These are phyloP conservation scores for Ascaphus truei DNA, from an alignment of 2,113 vertebrate species.

Conservation along the genomic window DNA sequence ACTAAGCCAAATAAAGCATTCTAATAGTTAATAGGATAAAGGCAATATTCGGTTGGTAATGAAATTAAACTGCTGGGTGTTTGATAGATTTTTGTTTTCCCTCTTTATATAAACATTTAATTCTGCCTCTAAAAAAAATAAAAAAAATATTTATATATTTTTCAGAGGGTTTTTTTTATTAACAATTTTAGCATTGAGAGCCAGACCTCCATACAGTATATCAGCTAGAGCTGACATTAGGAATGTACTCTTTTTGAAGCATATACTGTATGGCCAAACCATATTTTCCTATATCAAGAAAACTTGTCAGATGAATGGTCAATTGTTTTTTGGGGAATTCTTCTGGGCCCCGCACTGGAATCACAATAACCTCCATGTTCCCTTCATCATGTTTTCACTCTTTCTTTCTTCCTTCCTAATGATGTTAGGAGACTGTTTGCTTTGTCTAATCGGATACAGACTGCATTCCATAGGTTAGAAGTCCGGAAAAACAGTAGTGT, in stretches of 20 bases:
- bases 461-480: constrained; percentile 29
- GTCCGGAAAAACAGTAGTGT: constrained; percentile 26
- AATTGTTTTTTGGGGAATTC: constrained; percentile 19
- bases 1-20: no score
- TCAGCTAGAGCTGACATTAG: background rate
- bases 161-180: no score
- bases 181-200: no score
- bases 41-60: no score
- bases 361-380: constrained; percentile 10
- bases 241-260: background rate
- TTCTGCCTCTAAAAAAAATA: no score
- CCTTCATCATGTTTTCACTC: constrained; percentile 11
- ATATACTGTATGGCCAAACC: background rate
- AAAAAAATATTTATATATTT: no score
- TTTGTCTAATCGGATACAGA: constrained; percentile 36
- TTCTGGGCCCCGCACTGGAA: background rate
- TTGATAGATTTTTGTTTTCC: no score
- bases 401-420: constrained; percentile 19
- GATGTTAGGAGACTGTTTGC: constrained; percentile 31
- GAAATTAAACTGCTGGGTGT: no score
- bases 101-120: no score
- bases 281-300: background rate
- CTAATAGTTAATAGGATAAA: no score
- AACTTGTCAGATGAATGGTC: constrained; percentile 15
- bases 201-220: background rate